Percentiles rank a stretch among this genome's conserved stretches.
Evolutionary conservation across 2,888 invertebrate genomes (phyloP).

Genomic region (Drosophila suboccidentalis): DNA sequence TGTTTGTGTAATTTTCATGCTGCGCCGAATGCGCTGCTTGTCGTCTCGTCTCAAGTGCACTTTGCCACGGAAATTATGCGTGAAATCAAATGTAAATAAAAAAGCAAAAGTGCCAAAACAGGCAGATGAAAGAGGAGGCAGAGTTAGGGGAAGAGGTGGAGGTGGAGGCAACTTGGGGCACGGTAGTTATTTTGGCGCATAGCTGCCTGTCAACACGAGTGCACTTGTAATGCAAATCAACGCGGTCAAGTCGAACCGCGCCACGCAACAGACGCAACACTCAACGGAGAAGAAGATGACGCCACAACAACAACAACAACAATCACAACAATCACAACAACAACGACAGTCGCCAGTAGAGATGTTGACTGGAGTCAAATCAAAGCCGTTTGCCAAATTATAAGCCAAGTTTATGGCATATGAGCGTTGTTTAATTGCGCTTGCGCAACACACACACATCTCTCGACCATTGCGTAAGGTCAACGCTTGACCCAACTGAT

Average conservation of each 20-base stretch:
- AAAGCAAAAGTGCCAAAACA: conserved; percentile 80
- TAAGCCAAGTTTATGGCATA: conserved; percentile 75
- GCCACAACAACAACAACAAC: conserved; percentile 44
- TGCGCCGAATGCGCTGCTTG: conserved; percentile 41
- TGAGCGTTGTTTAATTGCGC: conserved; percentile 53
- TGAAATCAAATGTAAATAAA: conserved; percentile 82
- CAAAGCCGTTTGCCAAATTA: conserved; percentile 64
- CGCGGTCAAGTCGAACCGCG: conserved; percentile 73
- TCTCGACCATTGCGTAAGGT: conserved; percentile 70
- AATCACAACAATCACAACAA: conserved; percentile 33
- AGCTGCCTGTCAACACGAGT: conserved; percentile 82
- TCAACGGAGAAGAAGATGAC: conserved; percentile 57
- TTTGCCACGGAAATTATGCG: conserved; percentile 78
- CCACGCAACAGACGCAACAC: conserved; percentile 45
- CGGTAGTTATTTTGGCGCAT: conserved; percentile 84
- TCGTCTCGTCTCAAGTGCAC: conserved; percentile 74
- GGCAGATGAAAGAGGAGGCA: conserved; percentile 9
- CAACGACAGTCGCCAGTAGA: conserved; percentile 28
- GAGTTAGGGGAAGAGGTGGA: not conserved
- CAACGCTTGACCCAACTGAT: conserved; percentile 63
- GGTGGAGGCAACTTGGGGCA: conserved; percentile 46
- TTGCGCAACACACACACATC: conserved; percentile 41
- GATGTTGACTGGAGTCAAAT: conserved; percentile 43
- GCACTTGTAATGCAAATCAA: conserved; percentile 83
- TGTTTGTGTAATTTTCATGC: conserved; percentile 65